Evolutionary conservation across 2,797 vertebrate genomes (phyloP), one percentile per base, ranked within the genome.

Genomic region (Cryptoblepharus egeriae): DNA sequence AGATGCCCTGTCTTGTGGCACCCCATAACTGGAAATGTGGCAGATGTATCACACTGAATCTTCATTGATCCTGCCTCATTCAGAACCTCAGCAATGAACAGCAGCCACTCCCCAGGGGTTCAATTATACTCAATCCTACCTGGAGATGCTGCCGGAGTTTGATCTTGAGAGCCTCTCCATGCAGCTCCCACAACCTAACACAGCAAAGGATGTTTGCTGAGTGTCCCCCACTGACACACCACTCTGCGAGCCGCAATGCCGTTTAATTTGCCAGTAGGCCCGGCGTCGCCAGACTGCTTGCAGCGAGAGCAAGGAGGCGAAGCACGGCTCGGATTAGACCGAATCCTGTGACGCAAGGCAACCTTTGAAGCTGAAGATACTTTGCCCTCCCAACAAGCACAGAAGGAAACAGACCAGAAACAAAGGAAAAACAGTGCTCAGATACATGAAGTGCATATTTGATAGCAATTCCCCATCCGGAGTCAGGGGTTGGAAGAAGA

Each of bases 361-460:
- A 24, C 1, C 37, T 39, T 0, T 0, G 12, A 57, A 64, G 26
- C 1, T 45, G 69, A 1, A 69, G 35, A 18, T 78, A 45, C 1
- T 71, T 37, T 39, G 26, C 10, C 71, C 37, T 57, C 60, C 16
- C 42, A 69, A 42, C 68, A 73, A 1, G 42, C 49, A 61, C 26
- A 9, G 15, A 24, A 13, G 42, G 61, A 1, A 32, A 15, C 0
- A 76, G 32, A 0, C 1, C 39, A 32, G 71, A 30, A 65, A 49
- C 26, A 13, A 8, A 37, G 64, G 10, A 35, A 22, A 61, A 68
- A 20, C 30, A n/a, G 37, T 18, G n/a, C 22, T n/a, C 30, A 57
- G 64, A 13, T 15, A 52, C 16, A 12, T 57, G 55, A 4, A 57
- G 15, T 20, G 6, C 20, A 22, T 57, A 57, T 57, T 57, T 57